Percentiles rank a stretch among this genome's conserved stretches.
phyloP scores from a whole-genome alignment of 2,888 invertebrate genomes.

The Aphelenchoides bicaudatus region DNA sequence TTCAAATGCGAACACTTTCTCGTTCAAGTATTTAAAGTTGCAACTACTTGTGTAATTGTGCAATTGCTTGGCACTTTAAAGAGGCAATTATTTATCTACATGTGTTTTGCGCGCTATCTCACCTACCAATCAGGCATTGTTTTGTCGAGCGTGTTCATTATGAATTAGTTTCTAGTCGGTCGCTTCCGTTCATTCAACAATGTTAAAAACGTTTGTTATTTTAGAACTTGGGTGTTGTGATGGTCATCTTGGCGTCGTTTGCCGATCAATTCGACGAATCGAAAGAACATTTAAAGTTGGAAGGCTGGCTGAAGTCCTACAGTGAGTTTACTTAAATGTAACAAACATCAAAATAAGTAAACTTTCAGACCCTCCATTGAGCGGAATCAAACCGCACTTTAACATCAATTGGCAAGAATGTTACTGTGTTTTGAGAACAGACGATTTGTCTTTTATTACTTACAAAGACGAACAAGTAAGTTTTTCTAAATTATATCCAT shows the following conservation, averaged over 20 bases:
- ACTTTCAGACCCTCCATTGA: conserved; percentile 6
- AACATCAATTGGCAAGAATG: conserved; percentile 8
- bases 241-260: background rate
- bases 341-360: no score
- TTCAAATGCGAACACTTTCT: no score
- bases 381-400: background rate
- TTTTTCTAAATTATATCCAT: background rate
- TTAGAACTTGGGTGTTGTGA: background rate
- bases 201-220: background rate
- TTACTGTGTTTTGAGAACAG: conserved; percentile 9
- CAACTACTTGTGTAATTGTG: no score
- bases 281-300: background rate
- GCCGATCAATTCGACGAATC: background rate
- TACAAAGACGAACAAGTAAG: conserved; percentile 7
- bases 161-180: background rate
- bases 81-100: no score
- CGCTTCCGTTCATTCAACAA: background rate
- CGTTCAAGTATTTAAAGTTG: no score
- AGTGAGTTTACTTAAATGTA: background rate
- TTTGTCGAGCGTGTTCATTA: background rate
- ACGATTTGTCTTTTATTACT: conserved; percentile 6
- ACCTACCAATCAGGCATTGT: no score
- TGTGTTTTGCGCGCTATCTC: no score
- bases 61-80: no score
- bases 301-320: conserved; percentile 3